These are phyloP conservation scores for Phyllotreta striolata DNA, from an alignment of 2,888 invertebrate species.

Conservation along the genomic window DNA sequence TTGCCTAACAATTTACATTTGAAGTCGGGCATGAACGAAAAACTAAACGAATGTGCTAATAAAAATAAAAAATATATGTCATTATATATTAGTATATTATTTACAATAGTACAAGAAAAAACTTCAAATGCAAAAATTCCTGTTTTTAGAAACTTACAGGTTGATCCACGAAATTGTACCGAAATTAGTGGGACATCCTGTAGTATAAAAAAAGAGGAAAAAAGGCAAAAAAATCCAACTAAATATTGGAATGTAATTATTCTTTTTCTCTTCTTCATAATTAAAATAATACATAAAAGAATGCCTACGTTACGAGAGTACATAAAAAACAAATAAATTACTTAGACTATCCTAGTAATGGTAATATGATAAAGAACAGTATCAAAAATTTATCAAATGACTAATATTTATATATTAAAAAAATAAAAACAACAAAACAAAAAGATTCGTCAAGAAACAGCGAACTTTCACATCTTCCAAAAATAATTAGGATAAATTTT, in stretches of 20 bases:
- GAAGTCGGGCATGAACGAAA: conserved; percentile 42
- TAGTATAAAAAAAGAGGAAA: conserved; percentile 10
- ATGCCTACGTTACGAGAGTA: conserved; percentile 49
- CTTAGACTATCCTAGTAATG: conserved; percentile 47
- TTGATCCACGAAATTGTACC: conserved; percentile 13
- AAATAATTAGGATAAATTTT: conserved; percentile 45
- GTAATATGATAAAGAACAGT: conserved; percentile 48
- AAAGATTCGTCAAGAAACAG: conserved; percentile 41
- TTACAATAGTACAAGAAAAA: conserved; percentile 43
- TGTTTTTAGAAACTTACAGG: conserved; percentile 29
- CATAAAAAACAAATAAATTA: conserved; percentile 52
- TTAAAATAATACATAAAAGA: conserved; percentile 46
- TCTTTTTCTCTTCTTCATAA: conserved; percentile 20
- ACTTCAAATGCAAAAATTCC: conserved; percentile 49
- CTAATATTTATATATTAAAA: conserved; percentile 44
- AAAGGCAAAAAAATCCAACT: conserved; percentile 41
- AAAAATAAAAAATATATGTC: conserved; percentile 37
- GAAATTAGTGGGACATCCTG: conserved; percentile 22
- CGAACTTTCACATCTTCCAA: conserved; percentile 40
- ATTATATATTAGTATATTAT: conserved; percentile 39
- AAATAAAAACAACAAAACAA: conserved; percentile 43
- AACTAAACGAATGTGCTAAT: conserved; percentile 40
- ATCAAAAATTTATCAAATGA: conserved; percentile 51
- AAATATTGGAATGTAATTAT: conserved; percentile 56
- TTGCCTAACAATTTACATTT: conserved; percentile 48